Evolutionary conservation across 2,113 vertebrate genomes (phyloP), one percentile per base, ranked within the genome.

Genomic region (Brachirus orientalis): DNA sequence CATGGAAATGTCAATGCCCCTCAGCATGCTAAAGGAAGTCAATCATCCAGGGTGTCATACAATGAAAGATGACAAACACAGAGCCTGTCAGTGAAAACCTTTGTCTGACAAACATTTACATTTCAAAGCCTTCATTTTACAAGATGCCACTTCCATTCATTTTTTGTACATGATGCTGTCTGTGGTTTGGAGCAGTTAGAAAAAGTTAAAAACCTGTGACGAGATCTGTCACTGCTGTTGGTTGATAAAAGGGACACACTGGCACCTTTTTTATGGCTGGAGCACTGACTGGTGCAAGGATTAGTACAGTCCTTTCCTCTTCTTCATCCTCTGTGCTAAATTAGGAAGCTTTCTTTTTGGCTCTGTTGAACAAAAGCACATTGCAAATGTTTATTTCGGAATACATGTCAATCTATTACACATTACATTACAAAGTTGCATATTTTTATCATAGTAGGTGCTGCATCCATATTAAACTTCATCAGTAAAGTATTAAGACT

Each of bases 61-160:
- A 72, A 83, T 82, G 62, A 83, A 71, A 64, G 60, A 81, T 37
- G 67, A 78, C 73, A 74, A 85, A 86, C 80, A 86, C 74, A 83
- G 72, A 79, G 38, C 47, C 61, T 80, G 84, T 84, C 68, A 77
- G 60, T 12, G 3, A 44, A 70, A 84, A 61, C 72, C 57, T 82
- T 89, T 81, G 69, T 85, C 75, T 62, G 63, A 61, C 72, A 73
- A 80, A 81, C 66, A 85, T 90, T 87, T 86, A 62, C 75, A 69
- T 85, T 84, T 85, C 78, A 63, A 86, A 79, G 66, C 57, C 51
- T 61, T 37, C 51, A 53, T 83, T 56, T 75, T 75, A 58, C 64
- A 69, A 33, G 33, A 79, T 66, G 57, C 59, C 65, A 72, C 78
- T 74, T 83, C 80, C 63, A 48, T 82, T 83, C 80, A 75, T 82